These are phyloP conservation scores for Rutpela maculata DNA, from an alignment of 2,888 invertebrate genomes.

Conservation along the genomic window DNA sequence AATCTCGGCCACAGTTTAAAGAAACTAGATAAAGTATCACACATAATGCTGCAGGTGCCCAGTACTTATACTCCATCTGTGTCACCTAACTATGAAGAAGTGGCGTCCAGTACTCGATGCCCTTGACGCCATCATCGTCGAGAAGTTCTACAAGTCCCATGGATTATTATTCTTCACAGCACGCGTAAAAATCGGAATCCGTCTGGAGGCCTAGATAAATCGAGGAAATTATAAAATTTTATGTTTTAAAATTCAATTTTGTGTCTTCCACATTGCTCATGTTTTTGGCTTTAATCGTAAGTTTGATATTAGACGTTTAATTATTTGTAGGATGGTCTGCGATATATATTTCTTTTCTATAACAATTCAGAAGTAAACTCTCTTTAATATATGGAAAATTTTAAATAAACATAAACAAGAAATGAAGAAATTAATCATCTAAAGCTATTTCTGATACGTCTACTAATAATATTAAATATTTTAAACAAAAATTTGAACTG, in stretches of 20 bases:
- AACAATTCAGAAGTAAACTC: conserved; percentile 8
- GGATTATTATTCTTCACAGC: conserved; percentile 48
- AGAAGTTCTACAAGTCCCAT: conserved; percentile 76
- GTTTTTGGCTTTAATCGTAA: conserved; percentile 48
- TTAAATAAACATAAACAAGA: conserved; percentile 34
- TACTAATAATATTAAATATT: too few relatives aligned
- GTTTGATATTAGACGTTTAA: conserved; percentile 49
- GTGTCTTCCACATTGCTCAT: conserved; percentile 48
- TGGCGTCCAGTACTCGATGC: conserved; percentile 81
- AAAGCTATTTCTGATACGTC: too few relatives aligned
- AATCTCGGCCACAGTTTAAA: conserved; percentile 90
- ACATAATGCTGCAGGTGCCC: conserved; percentile 77
- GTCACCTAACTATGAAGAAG: conserved; percentile 70
- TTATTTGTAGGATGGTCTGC: conserved; percentile 41
- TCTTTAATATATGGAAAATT: conserved; percentile 23
- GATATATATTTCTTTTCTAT: conserved; percentile 34
- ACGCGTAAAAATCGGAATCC: conserved; percentile 68
- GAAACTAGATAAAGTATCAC: conserved; percentile 81
- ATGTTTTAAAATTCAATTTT: conserved; percentile 16
- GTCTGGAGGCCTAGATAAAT: conserved; percentile 79
- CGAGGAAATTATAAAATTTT: background rate
- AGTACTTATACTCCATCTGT: conserved; percentile 76
- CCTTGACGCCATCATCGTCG: conserved; percentile 78
- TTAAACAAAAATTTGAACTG: too few relatives aligned
- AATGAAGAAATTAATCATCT: too few relatives aligned